Percentiles rank a stretch among this genome's conserved stretches.
Conservation (phyloP, 2,888 invertebrate species). For the Myathropa florea region DNA sequence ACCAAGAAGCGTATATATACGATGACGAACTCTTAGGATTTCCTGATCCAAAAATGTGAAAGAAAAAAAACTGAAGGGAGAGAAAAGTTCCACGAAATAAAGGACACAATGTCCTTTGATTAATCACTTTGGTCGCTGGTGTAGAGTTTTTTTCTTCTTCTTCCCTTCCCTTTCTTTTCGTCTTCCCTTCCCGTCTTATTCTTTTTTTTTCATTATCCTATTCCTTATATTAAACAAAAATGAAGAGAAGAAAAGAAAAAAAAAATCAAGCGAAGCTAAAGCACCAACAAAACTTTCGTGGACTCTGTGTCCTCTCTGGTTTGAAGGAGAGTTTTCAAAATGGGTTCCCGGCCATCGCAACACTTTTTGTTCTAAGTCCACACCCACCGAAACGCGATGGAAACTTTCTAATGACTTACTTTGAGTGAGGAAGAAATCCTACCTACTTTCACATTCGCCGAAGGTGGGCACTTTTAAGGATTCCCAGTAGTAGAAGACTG, state of each 20-base stretch:
- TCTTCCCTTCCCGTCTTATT: not conserved
- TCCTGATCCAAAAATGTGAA: constrained; percentile 9
- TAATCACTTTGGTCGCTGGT: constrained; percentile 69
- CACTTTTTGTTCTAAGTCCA: constrained; percentile 59
- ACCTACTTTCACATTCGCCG: constrained; percentile 49
- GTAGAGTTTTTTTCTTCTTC: constrained; percentile 31
- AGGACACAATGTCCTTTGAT: constrained; percentile 69
- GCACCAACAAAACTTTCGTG: not conserved
- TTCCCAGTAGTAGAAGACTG: constrained; percentile 12
- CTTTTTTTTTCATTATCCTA: constrained; percentile 58
- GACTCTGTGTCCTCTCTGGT: constrained; percentile 25
- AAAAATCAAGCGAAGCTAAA: not conserved
- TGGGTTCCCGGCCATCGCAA: constrained; percentile 62
- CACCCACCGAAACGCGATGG: constrained; percentile 2
- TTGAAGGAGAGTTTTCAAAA: constrained; percentile 35
- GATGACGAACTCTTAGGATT: not conserved
- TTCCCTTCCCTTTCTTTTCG: not conserved
- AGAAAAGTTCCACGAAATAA: constrained; percentile 59
- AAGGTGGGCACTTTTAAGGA: constrained; percentile 57
- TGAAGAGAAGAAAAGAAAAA: constrained; percentile 1
- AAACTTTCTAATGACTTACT: constrained; percentile 63
- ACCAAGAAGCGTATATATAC: not conserved
- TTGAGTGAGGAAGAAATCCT: constrained; percentile 32
- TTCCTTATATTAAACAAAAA: constrained; percentile 44
- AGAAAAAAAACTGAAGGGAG: constrained; percentile 50